Conservation (phyloP, 1,140 invertebrate genomes). For the Eumeta japonica region DNA sequence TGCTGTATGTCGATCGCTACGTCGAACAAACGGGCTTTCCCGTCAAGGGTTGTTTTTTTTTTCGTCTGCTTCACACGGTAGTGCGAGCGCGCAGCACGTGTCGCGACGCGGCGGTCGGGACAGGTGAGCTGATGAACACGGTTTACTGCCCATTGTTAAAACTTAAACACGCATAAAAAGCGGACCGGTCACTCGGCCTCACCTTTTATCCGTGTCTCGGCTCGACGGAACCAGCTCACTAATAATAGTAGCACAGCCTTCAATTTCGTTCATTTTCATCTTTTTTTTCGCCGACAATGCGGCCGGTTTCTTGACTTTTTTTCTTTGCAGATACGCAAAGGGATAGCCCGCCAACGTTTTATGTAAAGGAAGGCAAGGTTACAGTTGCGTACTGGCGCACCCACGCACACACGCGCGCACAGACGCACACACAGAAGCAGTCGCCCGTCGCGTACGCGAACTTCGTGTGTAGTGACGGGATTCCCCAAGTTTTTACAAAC, state of each 20-base stretch:
- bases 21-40: too few relatives aligned
- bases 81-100: conserved; percentile 26
- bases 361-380: conserved; percentile 57
- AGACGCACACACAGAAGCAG: conserved; percentile 37
- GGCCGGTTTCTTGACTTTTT: conserved; percentile 41
- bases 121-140: conserved; percentile 46
- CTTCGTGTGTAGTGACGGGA: conserved; percentile 51
- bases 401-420: too few relatives aligned
- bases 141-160: conserved; percentile 51
- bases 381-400: too few relatives aligned
- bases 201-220: conserved; percentile 44
- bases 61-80: too few relatives aligned
- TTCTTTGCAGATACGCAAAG: conserved; percentile 53
- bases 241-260: conserved; percentile 54
- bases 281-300: conserved; percentile 49
- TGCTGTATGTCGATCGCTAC: too few relatives aligned
- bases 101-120: conserved; percentile 21
- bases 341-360: conserved; percentile 55
- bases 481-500: conserved; percentile 57
- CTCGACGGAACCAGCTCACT: conserved; percentile 33
- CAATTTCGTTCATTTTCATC: conserved; percentile 50
- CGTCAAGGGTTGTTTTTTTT: too few relatives aligned
- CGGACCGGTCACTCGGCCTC: conserved; percentile 49
- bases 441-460: conserved; percentile 32
- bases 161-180: conserved; percentile 46